Conservation (phyloP, 2,113 vertebrate genomes). For the Ginglymostoma cirratum region DNA sequence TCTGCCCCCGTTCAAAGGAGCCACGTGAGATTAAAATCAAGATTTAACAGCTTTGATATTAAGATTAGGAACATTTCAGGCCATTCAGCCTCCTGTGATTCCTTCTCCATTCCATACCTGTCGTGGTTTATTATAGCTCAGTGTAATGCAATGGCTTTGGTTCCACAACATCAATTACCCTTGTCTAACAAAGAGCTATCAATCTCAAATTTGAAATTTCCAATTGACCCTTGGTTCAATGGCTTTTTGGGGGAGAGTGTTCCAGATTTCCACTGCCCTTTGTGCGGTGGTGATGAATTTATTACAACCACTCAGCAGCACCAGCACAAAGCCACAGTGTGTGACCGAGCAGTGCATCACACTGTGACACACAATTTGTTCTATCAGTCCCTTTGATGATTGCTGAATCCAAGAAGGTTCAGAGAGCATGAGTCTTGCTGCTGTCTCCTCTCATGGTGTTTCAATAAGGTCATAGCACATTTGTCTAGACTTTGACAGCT, state of each 20-base stretch:
- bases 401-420: conserved; percentile 45
- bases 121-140: neutral
- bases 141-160: neutral
- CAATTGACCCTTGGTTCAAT: neutral
- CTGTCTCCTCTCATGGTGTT: conserved; percentile 41
- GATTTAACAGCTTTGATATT: neutral
- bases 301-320: neutral
- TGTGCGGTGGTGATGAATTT: neutral
- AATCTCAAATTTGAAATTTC: neutral
- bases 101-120: neutral
- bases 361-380: conserved; percentile 49
- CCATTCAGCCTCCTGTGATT: neutral
- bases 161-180: neutral
- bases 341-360: conserved; percentile 46
- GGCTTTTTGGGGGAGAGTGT: neutral
- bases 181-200: neutral
- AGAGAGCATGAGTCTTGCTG: conserved; percentile 45
- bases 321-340: conserved; percentile 41
- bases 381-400: conserved; percentile 43
- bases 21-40: neutral
- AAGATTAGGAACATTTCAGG: neutral
- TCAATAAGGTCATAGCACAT: conserved; percentile 42
- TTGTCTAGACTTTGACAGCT: neutral
- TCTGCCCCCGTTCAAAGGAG: neutral
- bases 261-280: neutral